Percentiles rank a stretch among this genome's conserved stretches.
Evolutionary conservation across 2,113 vertebrate genomes (phyloP).

Genomic region (Pterocles burchelli): DNA sequence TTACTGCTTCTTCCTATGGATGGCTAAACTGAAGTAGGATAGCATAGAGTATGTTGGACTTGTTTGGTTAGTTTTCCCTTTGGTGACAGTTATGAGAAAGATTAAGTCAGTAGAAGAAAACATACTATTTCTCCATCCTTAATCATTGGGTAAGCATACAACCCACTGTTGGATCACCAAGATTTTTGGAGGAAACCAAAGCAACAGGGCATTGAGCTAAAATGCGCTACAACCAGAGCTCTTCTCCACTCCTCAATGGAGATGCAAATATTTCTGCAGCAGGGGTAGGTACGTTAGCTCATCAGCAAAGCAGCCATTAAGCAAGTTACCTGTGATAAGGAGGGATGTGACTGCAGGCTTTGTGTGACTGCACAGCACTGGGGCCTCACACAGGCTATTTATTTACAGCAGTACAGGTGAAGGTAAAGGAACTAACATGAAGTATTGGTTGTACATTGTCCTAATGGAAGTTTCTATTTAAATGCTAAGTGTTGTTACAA

Average conservation of each 20-base stretch:
- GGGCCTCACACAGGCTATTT: not conserved
- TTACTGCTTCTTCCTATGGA: not conserved
- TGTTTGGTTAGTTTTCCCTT: not conserved
- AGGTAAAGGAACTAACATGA: not conserved
- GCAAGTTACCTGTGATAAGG: not conserved
- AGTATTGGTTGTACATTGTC: slow-evolving; percentile 22
- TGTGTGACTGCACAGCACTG: not conserved
- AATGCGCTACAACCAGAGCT: slow-evolving; percentile 35
- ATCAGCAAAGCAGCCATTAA: slow-evolving; percentile 52
- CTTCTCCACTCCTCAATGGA: not conserved
- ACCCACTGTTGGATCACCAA: not conserved
- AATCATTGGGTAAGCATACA: slow-evolving; percentile 7
- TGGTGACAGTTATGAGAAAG: not conserved
- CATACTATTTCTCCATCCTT: not conserved
- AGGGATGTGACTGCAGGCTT: not conserved
- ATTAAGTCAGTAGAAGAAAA: not conserved
- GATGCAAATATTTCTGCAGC: slow-evolving; percentile 14
- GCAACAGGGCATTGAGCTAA: not conserved
- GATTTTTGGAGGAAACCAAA: slow-evolving; percentile 12
- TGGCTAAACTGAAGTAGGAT: not conserved
- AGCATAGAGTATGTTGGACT: not conserved
- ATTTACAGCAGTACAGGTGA: slow-evolving; percentile 40
- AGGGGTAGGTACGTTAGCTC: slow-evolving; percentile 18
- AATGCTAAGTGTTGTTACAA: slow-evolving; percentile 14
- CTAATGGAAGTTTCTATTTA: slow-evolving; percentile 35